Conservation (phyloP, 2,888 invertebrate species). For the Leptopilina myrica region DNA sequence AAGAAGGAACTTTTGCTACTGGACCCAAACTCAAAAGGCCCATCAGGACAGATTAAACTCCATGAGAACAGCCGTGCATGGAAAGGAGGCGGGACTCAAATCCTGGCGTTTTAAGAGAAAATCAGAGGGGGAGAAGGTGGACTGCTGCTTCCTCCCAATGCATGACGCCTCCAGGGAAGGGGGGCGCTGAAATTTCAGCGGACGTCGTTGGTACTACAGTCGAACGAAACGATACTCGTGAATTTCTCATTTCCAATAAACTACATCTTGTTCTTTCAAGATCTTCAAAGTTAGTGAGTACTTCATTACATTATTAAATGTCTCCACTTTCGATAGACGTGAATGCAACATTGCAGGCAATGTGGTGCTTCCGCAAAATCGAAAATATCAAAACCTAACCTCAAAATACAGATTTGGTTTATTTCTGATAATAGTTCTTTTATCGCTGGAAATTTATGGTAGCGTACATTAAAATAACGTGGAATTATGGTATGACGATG, state of each 20-base stretch:
- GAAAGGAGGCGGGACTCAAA: conserved; percentile 55
- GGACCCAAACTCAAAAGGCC: conserved; percentile 26
- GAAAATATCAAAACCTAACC: conserved; percentile 55
- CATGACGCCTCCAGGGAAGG: conserved; percentile 53
- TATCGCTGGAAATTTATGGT: neutral
- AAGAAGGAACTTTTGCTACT: conserved; percentile 22
- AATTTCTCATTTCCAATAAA: conserved; percentile 62
- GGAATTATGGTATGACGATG: too few relatives aligned
- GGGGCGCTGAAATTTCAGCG: conserved; percentile 58
- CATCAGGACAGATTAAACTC: conserved; percentile 30
- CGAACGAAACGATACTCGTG: conserved; percentile 63
- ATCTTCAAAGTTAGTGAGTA: conserved; percentile 43
- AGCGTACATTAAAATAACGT: too few relatives aligned
- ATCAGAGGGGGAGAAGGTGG: conserved; percentile 47
- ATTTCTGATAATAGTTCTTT: neutral
- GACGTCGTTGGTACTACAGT: conserved; percentile 69
- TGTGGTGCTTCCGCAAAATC: neutral
- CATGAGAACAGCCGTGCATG: conserved; percentile 49
- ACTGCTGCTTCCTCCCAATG: conserved; percentile 43
- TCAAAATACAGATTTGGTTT: conserved; percentile 51
- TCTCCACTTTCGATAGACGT: neutral
- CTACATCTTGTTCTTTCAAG: conserved; percentile 35
- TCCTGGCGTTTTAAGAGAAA: conserved; percentile 44
- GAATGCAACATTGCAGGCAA: conserved; percentile 29
- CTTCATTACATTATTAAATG: neutral